Base-by-base conservation (phyloP, 2,113 vertebrate genomes). In the Odontesthes bonariensis region DNA sequence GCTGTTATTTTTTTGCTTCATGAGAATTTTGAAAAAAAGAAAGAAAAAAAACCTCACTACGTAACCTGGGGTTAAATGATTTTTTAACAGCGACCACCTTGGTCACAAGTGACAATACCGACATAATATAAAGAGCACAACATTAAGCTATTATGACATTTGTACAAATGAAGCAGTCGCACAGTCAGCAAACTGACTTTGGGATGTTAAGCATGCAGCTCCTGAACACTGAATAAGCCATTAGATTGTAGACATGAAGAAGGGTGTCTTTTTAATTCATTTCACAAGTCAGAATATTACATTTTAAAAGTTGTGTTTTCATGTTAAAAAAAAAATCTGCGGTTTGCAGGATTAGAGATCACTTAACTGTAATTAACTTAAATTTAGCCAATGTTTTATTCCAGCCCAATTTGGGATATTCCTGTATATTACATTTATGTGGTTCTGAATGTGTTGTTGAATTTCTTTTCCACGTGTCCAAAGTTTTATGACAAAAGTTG, bases 1-100 rank as follows among this genome's bases (percentile, higher is more conserved):
- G 63, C 17, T 40, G 42, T 49, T 79, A 71, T 76, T 82, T 35
- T 75, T 70, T 72, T 69, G 27, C 40, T 70, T 32, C 2, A 35
- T 23, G 75, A 65, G 54, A 62, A 40, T 71, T 67, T 16, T 5
- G 32, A 71, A 64, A 68, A 64, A 66, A 70, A 35, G n/a, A 51
- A 1, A 2, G n/a, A 11, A 17, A 9, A 12, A 22, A 31, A 6
- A 52, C 31, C 11, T 52, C 12, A 52, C 9, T 32, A n/a, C 51
- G 4, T 11, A 19, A 4, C 8, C 4, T 32, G 17, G 8, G 5
- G 16, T 31, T 31, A 12, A 46, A 16, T 60, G 17, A n/a, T 63
- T 56, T 35, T 12, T 33, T 27, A 35, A 59, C 31, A 59, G n/a
- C 27, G 5, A 54, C 55, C 20, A 19, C 19, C 1, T 4, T 32